Base-by-base conservation (phyloP, 2,888 invertebrate genomes). In the Euzophera pinguis region DNA sequence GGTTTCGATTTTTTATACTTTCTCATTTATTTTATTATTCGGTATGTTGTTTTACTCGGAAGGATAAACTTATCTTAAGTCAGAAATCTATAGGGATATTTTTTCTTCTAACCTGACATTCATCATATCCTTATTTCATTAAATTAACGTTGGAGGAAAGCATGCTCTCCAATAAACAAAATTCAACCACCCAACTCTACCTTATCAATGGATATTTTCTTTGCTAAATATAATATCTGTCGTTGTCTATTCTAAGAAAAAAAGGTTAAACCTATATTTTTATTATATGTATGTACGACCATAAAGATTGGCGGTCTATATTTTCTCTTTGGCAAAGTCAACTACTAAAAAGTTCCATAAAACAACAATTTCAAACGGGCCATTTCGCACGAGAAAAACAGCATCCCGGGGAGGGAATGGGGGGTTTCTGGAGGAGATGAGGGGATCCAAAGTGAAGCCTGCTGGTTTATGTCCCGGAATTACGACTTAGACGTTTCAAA, bases 401-500 rank as follows among this genome's bases (percentile, higher is more conserved):
- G 86, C 86, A 84, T 89, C 86, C 84, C 77, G 67, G 71, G 37
- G 22, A 68, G 71, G 63, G 69, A 65, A 63, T 67, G 67, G 71
- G 61, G 55, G 59, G n/a, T n/a, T 61, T 58, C 62, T 56, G 42
- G 61, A 64, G 62, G 61, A 34, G 43, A 57, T 55, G 67, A 61
- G 63, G 66, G 71, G 73, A 72, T 75, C 81, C 75, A 77, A 81
- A 84, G 81, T 78, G 85, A 84, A 85, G 84, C 81, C 83, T 81
- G 80, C 79, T 67, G 76, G 73, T 90, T 90, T 88, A 90, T 89
- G 86, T 76, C 75, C 74, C 79, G 79, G 88, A 88, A 87, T 90
- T 88, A 90, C 89, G 90, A 90, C 90, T 87, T 88, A 88, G 90
- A 90, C 90, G 89, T 90, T 90, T 90, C 90, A 90, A 90, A 90